A percentile compares a stretch with the other conserved stretches of the same genome.
phyloP scores from a whole-genome alignment of 1,140 invertebrate genomes.

The Vollenhovia emeryi region DNA sequence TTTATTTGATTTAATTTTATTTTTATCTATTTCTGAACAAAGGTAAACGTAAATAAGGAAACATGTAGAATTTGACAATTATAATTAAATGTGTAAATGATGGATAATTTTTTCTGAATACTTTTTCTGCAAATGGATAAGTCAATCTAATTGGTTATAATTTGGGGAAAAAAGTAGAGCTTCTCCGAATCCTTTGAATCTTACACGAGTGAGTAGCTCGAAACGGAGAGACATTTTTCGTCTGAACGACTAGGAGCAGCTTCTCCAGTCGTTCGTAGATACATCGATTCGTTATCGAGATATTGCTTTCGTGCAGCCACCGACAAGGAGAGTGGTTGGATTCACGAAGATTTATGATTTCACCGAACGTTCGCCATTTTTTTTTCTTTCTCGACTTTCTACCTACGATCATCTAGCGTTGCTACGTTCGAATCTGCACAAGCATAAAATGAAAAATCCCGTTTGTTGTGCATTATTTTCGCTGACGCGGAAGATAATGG shows the following conservation, averaged over 20 bases:
- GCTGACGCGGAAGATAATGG: neutral
- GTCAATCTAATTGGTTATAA: neutral
- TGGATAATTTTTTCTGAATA: neutral
- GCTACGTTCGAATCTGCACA: slow-evolving; percentile 26
- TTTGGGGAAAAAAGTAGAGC: neutral
- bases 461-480: slow-evolving; percentile 21
- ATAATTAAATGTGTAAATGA: neutral
- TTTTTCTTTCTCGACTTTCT: slow-evolving; percentile 53
- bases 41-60: no score
- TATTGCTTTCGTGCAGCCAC: slow-evolving; percentile 50
- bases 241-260: slow-evolving; percentile 30
- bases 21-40: neutral
- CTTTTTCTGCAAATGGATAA: neutral
- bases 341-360: slow-evolving; percentile 67
- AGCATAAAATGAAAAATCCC: slow-evolving; percentile 39
- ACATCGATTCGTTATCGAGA: slow-evolving; percentile 71
- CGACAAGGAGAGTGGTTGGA: slow-evolving; percentile 15
- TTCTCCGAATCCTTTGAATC: neutral
- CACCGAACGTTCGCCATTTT: slow-evolving; percentile 58
- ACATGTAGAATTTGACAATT: neutral
- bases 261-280: slow-evolving; percentile 39
- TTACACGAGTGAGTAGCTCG: slow-evolving; percentile 27
- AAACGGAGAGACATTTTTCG: slow-evolving; percentile 56
- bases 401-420: slow-evolving; percentile 33
- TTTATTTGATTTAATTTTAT: neutral